phyloP scores from a whole-genome alignment of 2,888 invertebrate species.

The Diaphora mendica region DNA sequence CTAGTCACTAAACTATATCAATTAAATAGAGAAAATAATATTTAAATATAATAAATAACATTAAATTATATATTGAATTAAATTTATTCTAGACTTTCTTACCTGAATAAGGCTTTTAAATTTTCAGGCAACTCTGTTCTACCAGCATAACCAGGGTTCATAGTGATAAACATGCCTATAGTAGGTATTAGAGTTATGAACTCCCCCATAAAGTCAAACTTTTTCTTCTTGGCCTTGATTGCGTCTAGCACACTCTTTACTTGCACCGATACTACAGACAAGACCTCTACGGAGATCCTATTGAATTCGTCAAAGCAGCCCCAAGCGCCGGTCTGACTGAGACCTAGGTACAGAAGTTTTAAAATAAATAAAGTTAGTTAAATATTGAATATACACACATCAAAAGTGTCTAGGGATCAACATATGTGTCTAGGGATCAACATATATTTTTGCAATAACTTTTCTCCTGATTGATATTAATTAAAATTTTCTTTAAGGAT shows the following conservation, averaged over 20 bases:
- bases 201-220: constrained; percentile 95
- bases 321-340: constrained; percentile 98
- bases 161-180: constrained; percentile 97
- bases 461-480: too few relatives aligned
- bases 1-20: too few relatives aligned
- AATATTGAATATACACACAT: too few relatives aligned
- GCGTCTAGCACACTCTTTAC: constrained; percentile 95
- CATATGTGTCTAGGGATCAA: too few relatives aligned
- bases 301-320: constrained; percentile 99
- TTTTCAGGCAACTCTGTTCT: constrained; percentile 96
- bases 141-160: constrained; percentile 98
- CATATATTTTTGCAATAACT: too few relatives aligned
- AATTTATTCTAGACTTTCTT: constrained; percentile 7
- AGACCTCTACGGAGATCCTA: constrained; percentile 96
- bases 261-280: constrained; percentile 98
- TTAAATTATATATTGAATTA: not conserved
- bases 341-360: constrained; percentile 70
- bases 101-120: constrained; percentile 88
- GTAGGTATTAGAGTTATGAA: constrained; percentile 91
- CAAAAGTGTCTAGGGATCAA: too few relatives aligned
- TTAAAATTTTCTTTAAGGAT: too few relatives aligned
- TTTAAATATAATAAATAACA: not conserved
- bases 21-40: too few relatives aligned
- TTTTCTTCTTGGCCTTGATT: constrained; percentile 92
- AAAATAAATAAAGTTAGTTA: not conserved